These are phyloP conservation scores for Phocoena sinus DNA, from an alignment of 2,113 vertebrate genomes.

Conservation along the genomic window DNA sequence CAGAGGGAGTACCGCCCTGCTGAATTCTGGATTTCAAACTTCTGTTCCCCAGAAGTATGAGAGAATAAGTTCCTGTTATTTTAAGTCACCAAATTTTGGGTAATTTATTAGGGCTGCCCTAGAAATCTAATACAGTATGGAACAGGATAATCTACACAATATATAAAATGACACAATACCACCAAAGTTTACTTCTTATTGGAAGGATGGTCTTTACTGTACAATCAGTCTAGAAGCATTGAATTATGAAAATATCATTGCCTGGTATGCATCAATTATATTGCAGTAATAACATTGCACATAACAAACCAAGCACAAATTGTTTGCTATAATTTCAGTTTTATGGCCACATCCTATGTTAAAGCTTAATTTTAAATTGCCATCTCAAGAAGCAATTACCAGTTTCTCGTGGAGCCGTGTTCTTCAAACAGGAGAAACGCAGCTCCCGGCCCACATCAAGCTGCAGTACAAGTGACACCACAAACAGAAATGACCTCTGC, in stretches of 20 bases:
- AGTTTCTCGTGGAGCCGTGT: not conserved
- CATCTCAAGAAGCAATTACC: not conserved
- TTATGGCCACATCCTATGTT: not conserved
- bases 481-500: not conserved
- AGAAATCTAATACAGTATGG: not conserved
- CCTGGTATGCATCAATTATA: not conserved
- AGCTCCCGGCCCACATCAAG: not conserved
- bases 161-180: not conserved
- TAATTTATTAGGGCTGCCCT: not conserved
- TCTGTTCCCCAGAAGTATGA: not conserved
- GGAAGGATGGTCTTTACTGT: not conserved
- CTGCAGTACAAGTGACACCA: not conserved
- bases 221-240: not conserved
- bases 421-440: not conserved
- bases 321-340: not conserved
- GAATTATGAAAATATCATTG: not conserved
- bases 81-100: not conserved
- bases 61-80: not conserved
- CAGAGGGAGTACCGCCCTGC: not conserved
- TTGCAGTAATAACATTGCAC: not conserved
- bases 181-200: not conserved
- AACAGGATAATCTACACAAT: not conserved
- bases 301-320: not conserved
- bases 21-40: not conserved
- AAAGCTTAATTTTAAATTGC: not conserved